Base-by-base conservation (phyloP, 2,797 vertebrate species). In the Catamblyrhynchus diadema region DNA sequence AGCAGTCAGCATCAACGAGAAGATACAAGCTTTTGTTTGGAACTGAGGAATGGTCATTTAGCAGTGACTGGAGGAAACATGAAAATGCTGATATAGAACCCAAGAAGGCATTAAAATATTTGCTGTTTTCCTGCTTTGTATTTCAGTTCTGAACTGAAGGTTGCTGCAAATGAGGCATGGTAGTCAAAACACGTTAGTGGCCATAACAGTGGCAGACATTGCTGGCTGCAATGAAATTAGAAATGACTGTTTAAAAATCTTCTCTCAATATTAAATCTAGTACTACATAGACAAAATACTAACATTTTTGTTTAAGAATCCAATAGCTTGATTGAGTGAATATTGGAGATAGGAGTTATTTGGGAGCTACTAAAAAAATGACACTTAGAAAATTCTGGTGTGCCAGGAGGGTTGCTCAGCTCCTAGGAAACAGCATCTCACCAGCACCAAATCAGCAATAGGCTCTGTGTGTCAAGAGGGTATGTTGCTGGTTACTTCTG, bases 391-490 rank as follows among this genome's bases (percentile, higher is more conserved):
- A 93, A 39, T 87, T 73, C 33, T 81, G 20, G 22, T 88, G 24
- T 61, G 66, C 51, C 37, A 80, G 61, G 4, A 4, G 27, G 16
- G 21, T 39, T 91, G 30, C 30, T 80, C 30, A 64, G 56, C 53
- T 94, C 75, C 87, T 78, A 78, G 81, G 89, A 91, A 89, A 87
- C 33, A 82, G 41, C 37, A 62, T 79, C 77, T 87, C 47, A 87
- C 20, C 23, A 95, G 39, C 35, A 32, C 28, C 37, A 78, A 24
- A 78, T 61, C 47, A 78, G 44, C n/a, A 82, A 37, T 18, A 75
- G 28, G 15, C 32, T 79, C 27, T 57, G 42, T 70, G 4, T 21
- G n/a, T 84, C 23, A 59, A 33, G 62, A 72, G 42, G 44, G n/a
- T 32, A 23, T 4, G 3, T 35, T 51, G 41, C 27, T 77, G 41